Conservation (phyloP, 2,113 vertebrate species). For the Engraulis encrasicolus region DNA sequence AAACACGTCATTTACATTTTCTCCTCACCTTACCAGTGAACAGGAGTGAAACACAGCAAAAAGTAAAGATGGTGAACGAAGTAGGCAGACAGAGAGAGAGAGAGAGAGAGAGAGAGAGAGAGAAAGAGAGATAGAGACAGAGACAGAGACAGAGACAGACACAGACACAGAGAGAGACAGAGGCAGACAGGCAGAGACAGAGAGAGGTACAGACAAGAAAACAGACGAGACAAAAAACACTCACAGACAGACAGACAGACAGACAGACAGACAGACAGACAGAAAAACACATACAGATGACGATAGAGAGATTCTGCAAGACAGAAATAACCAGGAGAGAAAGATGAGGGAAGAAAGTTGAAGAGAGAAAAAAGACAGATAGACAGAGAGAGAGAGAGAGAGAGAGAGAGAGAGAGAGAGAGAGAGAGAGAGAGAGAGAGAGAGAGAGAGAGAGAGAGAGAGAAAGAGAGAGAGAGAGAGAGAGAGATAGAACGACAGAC, state of each 20-base stretch:
- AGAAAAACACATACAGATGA: too few species aligned
- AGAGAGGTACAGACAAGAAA: too few species aligned
- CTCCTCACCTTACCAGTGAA: conserved; percentile 58
- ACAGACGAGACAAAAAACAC: conserved; percentile 21
- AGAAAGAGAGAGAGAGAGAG: conserved; percentile 6
- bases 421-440: too few species aligned
- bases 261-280: not conserved
- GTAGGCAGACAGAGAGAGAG: not conserved
- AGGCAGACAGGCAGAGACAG: not conserved
- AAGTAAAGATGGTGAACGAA: not conserved
- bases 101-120: conserved; percentile 19
- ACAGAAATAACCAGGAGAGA: too few species aligned
- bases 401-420: not conserved
- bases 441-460: not conserved
- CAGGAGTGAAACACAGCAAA: not conserved
- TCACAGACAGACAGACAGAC: not conserved
- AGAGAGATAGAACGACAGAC: not conserved
- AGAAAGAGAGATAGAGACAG: too few species aligned
- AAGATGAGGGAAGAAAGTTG: too few species aligned
- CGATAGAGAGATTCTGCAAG: too few species aligned
- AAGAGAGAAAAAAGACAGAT: too few species aligned
- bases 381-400: conserved; percentile 9
- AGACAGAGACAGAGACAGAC: not conserved
- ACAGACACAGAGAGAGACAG: too few species aligned
- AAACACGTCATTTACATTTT: conserved; percentile 62